Evolutionary conservation across 2,888 invertebrate species (phyloP), one percentile per base, ranked within the genome.

Genomic region (Drosophila phalerata): DNA sequence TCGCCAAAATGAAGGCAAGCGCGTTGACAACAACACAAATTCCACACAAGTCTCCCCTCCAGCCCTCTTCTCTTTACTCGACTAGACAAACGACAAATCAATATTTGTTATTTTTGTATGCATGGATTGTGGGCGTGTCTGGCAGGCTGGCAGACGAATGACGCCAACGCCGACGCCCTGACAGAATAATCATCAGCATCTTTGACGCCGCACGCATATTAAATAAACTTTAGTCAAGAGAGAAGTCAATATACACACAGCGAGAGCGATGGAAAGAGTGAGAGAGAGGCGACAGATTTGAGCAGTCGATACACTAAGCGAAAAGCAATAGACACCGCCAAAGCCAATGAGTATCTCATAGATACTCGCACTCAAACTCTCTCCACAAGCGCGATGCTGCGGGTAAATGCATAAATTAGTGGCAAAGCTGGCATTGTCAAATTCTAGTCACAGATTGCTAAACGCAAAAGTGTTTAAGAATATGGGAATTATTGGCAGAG

Each of bases 51-150:
- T 11, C n/a, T 17, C 17, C 9, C 0, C n/a, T n/a, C 37, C 32
- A 30, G 47, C 11, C 45, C n/a, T 17, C 2, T 10, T 13, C 19
- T 10, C 13, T 0, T 40, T 25, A 32, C 2, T n/a, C 22, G n/a
- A 6, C 15, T 34, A 52, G 63, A 11, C 66, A 73, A 37, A 68
- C 73, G 72, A 81, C 85, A 88, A 85, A 85, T 85, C 85, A 85
- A 85, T 85, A 85, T 85, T 88, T 81, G 84, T 84, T 88, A 85
- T 84, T 85, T 85, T 85, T 83, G 86, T 81, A 85, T 86, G 88
- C 86, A 81, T 72, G 85, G 55, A 72, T 73, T 71, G 81, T 74
- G 88, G 83, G 85, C 88, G 79, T 79, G 83, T 67, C 71, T 69
- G 71, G 53, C 68, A 17, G 55, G 11, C 53, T 19, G 55, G 13